Evolutionary conservation across 2,888 invertebrate genomes (phyloP).

Genomic region (Eilema caniola): DNA sequence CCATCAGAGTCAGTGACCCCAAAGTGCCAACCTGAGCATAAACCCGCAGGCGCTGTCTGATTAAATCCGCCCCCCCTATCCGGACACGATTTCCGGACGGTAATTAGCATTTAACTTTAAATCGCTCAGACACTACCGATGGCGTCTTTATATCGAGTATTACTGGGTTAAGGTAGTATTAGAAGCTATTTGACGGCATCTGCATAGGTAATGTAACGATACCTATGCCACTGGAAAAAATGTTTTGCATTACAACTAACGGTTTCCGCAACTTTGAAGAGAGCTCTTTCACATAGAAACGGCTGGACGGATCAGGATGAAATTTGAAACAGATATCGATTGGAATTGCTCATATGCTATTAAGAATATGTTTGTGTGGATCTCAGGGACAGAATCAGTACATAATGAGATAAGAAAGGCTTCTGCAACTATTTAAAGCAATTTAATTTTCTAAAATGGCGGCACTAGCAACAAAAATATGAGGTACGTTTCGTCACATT

Average conservation of each 20-base stretch:
- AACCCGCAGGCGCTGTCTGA: neutral
- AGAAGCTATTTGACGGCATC: neutral
- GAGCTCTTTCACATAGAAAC: neutral
- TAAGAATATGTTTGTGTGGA: too few species aligned
- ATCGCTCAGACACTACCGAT: neutral
- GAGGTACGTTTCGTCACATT: neutral
- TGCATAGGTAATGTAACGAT: too few species aligned
- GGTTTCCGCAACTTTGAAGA: neutral
- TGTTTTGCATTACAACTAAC: neutral
- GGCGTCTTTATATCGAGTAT: neutral
- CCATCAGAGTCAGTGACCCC: neutral
- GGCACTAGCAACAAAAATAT: neutral
- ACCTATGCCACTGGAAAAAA: neutral
- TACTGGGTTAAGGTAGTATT: slow-evolving; percentile 7
- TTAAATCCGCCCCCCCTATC: neutral
- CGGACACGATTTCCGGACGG: neutral
- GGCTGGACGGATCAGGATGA: neutral
- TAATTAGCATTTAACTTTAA: slow-evolving; percentile 6
- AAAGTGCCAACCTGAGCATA: neutral
- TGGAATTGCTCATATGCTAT: too few species aligned
- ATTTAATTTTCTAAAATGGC: too few species aligned
- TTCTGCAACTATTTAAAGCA: too few species aligned
- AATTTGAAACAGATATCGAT: too few species aligned
- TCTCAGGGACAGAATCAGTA: too few species aligned
- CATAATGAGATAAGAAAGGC: too few species aligned